A percentile compares a stretch with the other conserved stretches of the same genome.
These are phyloP conservation scores for Argya squamiceps DNA, from an alignment of 2,797 vertebrate genomes.

Conservation along the genomic window DNA sequence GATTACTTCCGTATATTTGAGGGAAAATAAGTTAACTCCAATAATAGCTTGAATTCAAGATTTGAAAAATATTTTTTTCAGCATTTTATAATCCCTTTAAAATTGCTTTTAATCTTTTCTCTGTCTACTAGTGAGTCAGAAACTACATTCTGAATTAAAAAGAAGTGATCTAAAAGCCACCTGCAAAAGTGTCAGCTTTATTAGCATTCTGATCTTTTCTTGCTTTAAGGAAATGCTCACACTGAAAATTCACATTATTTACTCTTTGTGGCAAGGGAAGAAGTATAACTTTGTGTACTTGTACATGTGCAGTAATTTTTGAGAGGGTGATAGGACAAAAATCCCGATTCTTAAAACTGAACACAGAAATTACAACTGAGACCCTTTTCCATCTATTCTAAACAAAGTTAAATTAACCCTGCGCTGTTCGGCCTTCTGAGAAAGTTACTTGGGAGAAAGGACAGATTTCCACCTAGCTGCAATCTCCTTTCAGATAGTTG, in stretches of 20 bases:
- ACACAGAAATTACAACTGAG: not conserved
- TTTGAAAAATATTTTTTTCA: not conserved
- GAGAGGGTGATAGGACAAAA: not conserved
- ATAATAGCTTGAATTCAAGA: not conserved
- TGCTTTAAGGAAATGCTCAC: not conserved
- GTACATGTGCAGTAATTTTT: not conserved
- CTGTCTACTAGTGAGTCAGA: slow-evolving; percentile 29
- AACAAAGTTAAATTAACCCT: not conserved
- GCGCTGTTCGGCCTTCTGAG: not conserved
- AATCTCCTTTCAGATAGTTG: not conserved
- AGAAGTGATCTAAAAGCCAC: not conserved
- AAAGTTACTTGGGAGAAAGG: not conserved
- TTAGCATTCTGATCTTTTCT: not conserved
- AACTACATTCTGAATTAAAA: slow-evolving; percentile 8
- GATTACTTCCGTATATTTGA: not conserved
- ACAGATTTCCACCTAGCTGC: not conserved
- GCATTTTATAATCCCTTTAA: slow-evolving; percentile 10
- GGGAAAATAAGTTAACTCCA: slow-evolving; percentile 20
- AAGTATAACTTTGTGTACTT: not conserved
- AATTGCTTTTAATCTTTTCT: slow-evolving; percentile 37
- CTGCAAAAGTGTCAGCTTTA: not conserved
- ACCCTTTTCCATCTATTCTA: not conserved
- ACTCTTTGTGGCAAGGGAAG: not conserved
- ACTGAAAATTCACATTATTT: not conserved
- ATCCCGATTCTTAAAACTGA: not conserved